These are phyloP conservation scores for Folsomia manolachei DNA, from an alignment of 2,888 invertebrate species.

Conservation along the genomic window DNA sequence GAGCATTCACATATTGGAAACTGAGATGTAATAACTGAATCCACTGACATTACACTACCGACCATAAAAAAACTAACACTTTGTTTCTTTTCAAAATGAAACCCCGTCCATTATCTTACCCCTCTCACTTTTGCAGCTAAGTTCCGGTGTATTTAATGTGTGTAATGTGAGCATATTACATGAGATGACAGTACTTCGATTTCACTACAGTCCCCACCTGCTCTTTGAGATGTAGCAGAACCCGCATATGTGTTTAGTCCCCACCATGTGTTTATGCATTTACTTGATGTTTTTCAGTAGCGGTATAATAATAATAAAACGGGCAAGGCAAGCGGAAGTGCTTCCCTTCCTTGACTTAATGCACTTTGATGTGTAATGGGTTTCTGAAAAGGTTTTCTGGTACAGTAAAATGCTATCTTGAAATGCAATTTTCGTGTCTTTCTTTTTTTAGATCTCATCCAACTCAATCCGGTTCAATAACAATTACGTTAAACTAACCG, in stretches of 20 bases:
- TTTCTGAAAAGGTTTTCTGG: conserved; percentile 22
- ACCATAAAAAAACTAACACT: too few relatives aligned
- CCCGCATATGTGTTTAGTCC: not conserved
- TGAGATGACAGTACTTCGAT: not conserved
- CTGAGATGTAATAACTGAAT: too few relatives aligned
- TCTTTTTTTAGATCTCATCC: conserved; percentile 16
- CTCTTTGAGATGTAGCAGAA: too few relatives aligned
- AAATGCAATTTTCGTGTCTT: conserved; percentile 21
- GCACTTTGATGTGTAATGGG: conserved; percentile 22
- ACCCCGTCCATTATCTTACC: too few relatives aligned
- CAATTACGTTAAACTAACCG: too few relatives aligned
- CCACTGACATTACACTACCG: too few relatives aligned
- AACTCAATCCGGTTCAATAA: too few relatives aligned
- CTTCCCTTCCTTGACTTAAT: conserved; percentile 1
- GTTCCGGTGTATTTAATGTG: too few relatives aligned
- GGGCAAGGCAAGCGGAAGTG: not conserved
- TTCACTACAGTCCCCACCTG: not conserved
- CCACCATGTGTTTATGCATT: not conserved
- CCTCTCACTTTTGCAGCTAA: too few relatives aligned
- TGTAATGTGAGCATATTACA: too few relatives aligned
- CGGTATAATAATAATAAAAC: not conserved
- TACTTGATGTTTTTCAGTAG: not conserved
- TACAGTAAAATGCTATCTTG: conserved; percentile 14
- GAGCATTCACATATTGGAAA: too few relatives aligned
- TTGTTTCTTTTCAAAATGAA: too few relatives aligned